phyloP scores from a whole-genome alignment of 2,888 invertebrate genomes.

The Drosophila helvetica region DNA sequence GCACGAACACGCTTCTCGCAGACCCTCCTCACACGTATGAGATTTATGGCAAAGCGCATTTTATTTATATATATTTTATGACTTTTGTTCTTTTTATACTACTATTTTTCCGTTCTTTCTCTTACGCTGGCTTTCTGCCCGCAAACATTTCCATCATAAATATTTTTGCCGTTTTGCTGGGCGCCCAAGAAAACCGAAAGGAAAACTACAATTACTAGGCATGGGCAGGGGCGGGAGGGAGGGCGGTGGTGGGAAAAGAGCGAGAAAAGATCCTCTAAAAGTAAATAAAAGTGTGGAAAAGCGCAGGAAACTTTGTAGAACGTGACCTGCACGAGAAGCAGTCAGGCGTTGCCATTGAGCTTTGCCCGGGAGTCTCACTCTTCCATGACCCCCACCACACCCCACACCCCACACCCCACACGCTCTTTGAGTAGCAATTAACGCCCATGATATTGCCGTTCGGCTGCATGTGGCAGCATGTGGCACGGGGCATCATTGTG shows the following conservation, averaged over 20 bases:
- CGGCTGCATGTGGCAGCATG: conserved; percentile 54
- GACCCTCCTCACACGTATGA: conserved; percentile 25
- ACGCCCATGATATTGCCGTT: conserved; percentile 73
- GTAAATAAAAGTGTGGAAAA: conserved; percentile 51
- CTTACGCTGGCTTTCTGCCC: background rate
- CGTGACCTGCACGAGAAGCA: conserved; percentile 64
- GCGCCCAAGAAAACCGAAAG: conserved; percentile 24
- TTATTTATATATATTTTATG: conserved; percentile 32
- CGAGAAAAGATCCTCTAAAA: conserved; percentile 30
- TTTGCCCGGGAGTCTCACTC: conserved; percentile 3
- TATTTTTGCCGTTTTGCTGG: conserved; percentile 20
- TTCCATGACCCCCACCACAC: background rate
- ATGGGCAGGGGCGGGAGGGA: background rate
- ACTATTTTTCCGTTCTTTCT: conserved; percentile 10
- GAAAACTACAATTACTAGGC: conserved; percentile 41
- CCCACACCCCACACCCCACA: background rate
- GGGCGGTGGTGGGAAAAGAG: background rate
- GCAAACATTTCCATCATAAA: conserved; percentile 36
- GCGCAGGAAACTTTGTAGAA: conserved; percentile 64
- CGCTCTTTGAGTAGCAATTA: conserved; percentile 76
- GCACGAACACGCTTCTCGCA: conserved; percentile 18
- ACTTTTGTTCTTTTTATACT: conserved; percentile 35
- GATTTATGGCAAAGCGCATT: conserved; percentile 32
- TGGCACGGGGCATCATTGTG: conserved; percentile 26
- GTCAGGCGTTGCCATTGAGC: conserved; percentile 25